phyloP scores from a whole-genome alignment of 2,888 invertebrate genomes.

The Microdon myrmicae region DNA sequence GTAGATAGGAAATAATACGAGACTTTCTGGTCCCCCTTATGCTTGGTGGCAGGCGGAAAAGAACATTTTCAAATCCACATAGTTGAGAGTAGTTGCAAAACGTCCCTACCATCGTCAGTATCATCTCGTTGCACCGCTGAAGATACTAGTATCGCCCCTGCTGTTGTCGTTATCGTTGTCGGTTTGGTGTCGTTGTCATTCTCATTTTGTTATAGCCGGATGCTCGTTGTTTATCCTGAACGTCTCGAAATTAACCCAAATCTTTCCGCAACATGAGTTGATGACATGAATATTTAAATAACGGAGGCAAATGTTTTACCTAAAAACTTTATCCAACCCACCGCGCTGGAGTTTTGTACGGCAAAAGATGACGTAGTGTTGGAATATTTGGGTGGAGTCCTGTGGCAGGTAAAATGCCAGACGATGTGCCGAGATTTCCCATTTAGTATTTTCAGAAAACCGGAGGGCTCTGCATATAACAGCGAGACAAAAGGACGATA shows the following conservation, averaged over 20 bases:
- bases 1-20: too few relatives aligned
- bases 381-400: neutral
- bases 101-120: too few relatives aligned
- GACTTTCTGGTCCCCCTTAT: too few relatives aligned
- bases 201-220: conserved; percentile 14
- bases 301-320: conserved; percentile 2
- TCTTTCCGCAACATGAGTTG: conserved; percentile 57
- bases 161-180: conserved; percentile 11
- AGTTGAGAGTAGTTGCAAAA: too few relatives aligned
- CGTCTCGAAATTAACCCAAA: conserved; percentile 58
- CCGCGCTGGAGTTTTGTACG: too few relatives aligned
- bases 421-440: neutral
- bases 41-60: too few relatives aligned
- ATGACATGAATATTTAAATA: conserved; percentile 56
- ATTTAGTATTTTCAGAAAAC: neutral
- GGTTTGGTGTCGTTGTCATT: conserved; percentile 4
- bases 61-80: too few relatives aligned
- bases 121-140: too few relatives aligned
- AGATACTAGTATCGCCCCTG: neutral
- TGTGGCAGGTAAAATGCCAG: neutral
- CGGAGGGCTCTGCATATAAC: neutral
- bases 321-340: conserved; percentile 3
- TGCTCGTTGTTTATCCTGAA: conserved; percentile 28
- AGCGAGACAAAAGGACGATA: conserved; percentile 1
- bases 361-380: too few relatives aligned